Evolutionary conservation across 23 tunicate species (phyloP).

Genomic region (Halocynthia aurantium): DNA sequence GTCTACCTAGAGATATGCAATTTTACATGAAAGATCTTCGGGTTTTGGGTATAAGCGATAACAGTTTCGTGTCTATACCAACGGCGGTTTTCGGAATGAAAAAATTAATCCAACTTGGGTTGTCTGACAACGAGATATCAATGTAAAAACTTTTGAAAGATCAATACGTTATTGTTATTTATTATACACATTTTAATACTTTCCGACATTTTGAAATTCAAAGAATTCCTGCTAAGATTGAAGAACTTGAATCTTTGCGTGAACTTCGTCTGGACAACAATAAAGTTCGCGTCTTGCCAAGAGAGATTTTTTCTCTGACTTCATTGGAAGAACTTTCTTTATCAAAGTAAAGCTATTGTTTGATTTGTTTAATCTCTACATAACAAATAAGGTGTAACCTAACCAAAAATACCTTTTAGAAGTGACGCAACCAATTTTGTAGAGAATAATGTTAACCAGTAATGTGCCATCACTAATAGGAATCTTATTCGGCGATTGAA

Average conservation of each 20-base stretch:
- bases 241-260: constrained; percentile 29
- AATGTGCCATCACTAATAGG: constrained; percentile 2
- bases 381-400: neutral
- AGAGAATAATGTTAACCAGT: too few species aligned
- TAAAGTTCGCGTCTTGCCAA: constrained; percentile 22
- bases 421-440: too few species aligned
- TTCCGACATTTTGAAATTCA: neutral
- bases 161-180: neutral
- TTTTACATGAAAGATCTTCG: constrained; percentile 17
- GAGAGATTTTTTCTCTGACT: constrained; percentile 26
- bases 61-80: constrained; percentile 23
- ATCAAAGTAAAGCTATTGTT: constrained; percentile 27
- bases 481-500: constrained; percentile 32
- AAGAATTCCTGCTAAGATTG: constrained; percentile 1
- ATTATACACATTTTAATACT: neutral
- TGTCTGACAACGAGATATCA: constrained; percentile 38
- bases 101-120: constrained; percentile 31
- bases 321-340: constrained; percentile 44
- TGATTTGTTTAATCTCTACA: neutral
- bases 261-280: constrained; percentile 53
- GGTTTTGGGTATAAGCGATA: constrained; percentile 36
- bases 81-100: constrained; percentile 19
- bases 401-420: too few species aligned
- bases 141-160: constrained; percentile 10
- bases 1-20: constrained; percentile 10